Evolutionary conservation across 35 echinoderm and acorn worm species (phyloP), one percentile per base, ranked within the genome.

Genomic region (Apostichopus californicus): DNA sequence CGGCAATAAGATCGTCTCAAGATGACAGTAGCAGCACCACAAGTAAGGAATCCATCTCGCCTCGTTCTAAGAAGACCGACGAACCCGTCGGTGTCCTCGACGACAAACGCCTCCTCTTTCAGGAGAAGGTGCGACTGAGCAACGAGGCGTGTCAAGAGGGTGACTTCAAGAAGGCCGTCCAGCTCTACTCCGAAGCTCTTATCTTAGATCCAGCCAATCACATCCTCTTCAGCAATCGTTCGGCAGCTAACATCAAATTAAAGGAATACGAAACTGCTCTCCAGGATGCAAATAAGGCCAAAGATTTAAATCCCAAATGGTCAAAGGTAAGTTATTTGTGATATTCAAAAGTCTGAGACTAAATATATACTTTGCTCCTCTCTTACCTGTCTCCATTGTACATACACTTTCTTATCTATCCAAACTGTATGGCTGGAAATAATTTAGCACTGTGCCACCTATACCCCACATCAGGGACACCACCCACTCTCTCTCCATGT

Each of bases 241-340:
- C 97, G 0, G 97, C 97, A 0, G 97, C 97, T 9, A 93, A 96
- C 65, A 93, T 99, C 46, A 99, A 99, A 89, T 80, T 99, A 65
- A 92, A 95, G 89, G 93, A 99, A 8, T 99, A 93, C 73, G 97
- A 99, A 88, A 94, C 89, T 89, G 97, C 97, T 8, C 92, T 99
- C 23, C 95, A 96, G 75, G 97, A 99, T 91, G 97, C 97, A 12
- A 92, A 91, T 22, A 94, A 94, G 63, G 97, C 97, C 15, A 93
- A 94, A 85, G 97, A 99, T 46, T 92, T 99, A 23, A 99, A 99
- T 86, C 95, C 95, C 53, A 99, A 99, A 85, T 99, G 97, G 97
- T 77, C 95, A 54, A 99, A 99, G 95, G 97, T 99, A 96, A 82
- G 81, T 85, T 0, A 81, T n/a, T 2, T 18, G 71, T 18, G 71